Percentiles rank a stretch among this genome's conserved stretches.
These are phyloP conservation scores for Drosophila testacea DNA, from an alignment of 2,888 invertebrate genomes.

Conservation along the genomic window DNA sequence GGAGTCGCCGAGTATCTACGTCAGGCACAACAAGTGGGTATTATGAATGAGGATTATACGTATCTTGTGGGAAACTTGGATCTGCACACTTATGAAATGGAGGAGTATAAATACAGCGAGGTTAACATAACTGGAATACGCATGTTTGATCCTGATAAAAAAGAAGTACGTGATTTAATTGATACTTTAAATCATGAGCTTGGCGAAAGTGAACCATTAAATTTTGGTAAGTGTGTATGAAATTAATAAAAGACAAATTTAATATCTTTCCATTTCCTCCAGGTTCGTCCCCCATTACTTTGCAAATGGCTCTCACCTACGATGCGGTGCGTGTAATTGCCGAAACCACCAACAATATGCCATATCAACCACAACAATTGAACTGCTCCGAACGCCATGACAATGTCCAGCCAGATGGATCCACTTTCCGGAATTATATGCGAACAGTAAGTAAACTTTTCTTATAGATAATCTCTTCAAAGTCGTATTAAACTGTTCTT, in stretches of 20 bases:
- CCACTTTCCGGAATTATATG: constrained; percentile 92
- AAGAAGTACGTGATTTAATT: constrained; percentile 85
- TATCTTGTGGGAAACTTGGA: constrained; percentile 93
- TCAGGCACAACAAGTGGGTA: constrained; percentile 96
- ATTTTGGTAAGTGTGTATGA: constrained; percentile 36
- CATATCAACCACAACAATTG: constrained; percentile 85
- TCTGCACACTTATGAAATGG: constrained; percentile 88
- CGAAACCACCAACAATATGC: constrained; percentile 89
- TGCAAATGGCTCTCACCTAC: constrained; percentile 92
- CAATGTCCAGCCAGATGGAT: constrained; percentile 91
- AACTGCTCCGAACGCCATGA: constrained; percentile 87
- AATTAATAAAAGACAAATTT: accelerated
- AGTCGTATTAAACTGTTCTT: background rate
- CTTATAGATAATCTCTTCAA: too few species aligned
- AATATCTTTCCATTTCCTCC: background rate
- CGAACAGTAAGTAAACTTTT: constrained; percentile 67
- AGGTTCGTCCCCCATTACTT: constrained; percentile 82
- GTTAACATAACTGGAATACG: constrained; percentile 92
- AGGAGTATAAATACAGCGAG: constrained; percentile 91
- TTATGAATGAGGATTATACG: constrained; percentile 97
- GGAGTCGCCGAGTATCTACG: constrained; percentile 87
- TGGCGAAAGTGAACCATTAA: constrained; percentile 56
- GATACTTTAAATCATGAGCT: constrained; percentile 56
- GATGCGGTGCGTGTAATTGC: constrained; percentile 94
- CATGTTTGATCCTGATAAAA: constrained; percentile 88